These are phyloP conservation scores for Henicopernis longicauda DNA, from an alignment of 2,113 vertebrate species.

Conservation along the genomic window DNA sequence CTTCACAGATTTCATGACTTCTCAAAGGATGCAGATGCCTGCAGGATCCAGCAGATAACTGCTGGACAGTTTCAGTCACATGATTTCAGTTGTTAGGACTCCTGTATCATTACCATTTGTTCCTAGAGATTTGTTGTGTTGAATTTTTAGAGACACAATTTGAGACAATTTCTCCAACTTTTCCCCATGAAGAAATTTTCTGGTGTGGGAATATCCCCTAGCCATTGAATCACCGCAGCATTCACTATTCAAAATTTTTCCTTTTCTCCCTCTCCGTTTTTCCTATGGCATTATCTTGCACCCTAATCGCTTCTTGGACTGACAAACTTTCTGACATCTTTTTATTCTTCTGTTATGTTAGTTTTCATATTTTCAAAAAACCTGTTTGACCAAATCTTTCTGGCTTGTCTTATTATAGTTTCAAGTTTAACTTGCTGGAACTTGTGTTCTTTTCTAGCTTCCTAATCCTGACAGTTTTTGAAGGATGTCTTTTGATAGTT, in stretches of 20 bases:
- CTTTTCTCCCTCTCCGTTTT: background rate
- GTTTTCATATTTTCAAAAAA: background rate
- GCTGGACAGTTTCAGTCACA: background rate
- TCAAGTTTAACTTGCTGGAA: slow-evolving; percentile 3
- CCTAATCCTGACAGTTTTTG: slow-evolving; percentile 3
- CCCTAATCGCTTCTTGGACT: background rate
- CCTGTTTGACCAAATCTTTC: background rate
- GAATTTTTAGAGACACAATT: background rate
- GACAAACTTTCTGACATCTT: background rate
- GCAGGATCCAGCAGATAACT: background rate
- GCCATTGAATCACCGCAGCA: background rate
- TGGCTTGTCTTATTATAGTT: background rate
- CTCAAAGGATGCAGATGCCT: background rate
- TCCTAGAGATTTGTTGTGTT: background rate
- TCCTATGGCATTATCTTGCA: background rate
- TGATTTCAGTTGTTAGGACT: background rate
- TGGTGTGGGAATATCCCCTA: background rate
- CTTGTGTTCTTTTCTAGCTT: background rate
- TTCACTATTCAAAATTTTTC: background rate
- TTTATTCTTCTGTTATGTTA: background rate
- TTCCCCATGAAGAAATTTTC: background rate
- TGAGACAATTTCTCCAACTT: background rate
- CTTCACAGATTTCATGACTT: background rate
- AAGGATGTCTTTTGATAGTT: slow-evolving; percentile 1
- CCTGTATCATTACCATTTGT: background rate